Percentiles rank a stretch among this genome's conserved stretches.
These are phyloP conservation scores for Gobionotothen gibberifrons DNA, from an alignment of 2,797 vertebrate species.

Conservation along the genomic window DNA sequence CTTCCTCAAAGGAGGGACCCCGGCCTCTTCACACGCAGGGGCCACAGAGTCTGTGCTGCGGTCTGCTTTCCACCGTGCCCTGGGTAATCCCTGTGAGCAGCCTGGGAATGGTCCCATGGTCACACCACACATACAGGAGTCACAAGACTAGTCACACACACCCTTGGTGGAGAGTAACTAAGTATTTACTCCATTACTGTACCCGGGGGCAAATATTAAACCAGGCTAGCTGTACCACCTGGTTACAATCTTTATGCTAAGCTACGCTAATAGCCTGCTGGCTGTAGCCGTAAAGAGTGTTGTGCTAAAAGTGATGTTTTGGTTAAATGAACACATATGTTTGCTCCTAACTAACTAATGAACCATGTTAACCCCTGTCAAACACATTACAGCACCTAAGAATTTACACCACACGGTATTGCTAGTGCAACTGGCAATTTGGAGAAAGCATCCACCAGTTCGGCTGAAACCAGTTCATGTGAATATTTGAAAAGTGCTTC, in stretches of 20 bases:
- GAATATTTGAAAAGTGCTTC: too few relatives aligned
- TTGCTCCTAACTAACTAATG: too few relatives aligned
- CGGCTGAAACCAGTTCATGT: too few relatives aligned
- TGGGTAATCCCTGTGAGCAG: conserved; percentile 59
- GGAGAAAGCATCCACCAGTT: too few relatives aligned
- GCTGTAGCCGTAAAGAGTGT: neutral
- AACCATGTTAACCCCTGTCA: too few relatives aligned
- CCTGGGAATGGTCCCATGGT: conserved; percentile 51
- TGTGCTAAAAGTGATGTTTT: too few relatives aligned
- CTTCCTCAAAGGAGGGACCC: conserved; percentile 32
- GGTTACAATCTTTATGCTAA: neutral
- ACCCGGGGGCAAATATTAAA: neutral
- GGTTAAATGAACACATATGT: too few relatives aligned
- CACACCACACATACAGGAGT: conserved; percentile 29
- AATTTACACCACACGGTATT: too few relatives aligned
- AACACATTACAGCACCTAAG: too few relatives aligned
- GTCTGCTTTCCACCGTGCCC: conserved; percentile 23
- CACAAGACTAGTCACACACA: conserved; percentile 45
- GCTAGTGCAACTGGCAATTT: too few relatives aligned
- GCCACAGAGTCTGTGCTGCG: conserved; percentile 40
- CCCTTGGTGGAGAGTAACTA: neutral
- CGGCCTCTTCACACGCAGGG: conserved; percentile 29
- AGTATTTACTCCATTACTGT: neutral
- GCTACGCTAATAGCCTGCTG: neutral
- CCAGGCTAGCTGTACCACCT: neutral